A percentile compares a stretch with the other conserved stretches of the same genome.
Conservation (phyloP, 2,113 vertebrate species). For the Phyllostomus hastatus region DNA sequence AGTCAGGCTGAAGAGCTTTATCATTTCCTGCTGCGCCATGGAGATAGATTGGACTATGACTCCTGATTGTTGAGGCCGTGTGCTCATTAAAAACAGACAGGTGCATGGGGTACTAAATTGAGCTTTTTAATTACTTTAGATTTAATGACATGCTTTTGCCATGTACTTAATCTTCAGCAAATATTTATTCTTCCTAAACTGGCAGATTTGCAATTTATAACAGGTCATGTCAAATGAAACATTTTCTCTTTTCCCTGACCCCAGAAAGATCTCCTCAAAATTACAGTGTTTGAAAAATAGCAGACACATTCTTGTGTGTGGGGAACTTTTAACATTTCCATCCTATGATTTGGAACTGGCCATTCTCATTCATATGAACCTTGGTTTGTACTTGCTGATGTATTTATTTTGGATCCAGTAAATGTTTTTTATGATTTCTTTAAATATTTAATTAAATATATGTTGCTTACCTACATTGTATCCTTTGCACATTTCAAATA, state of each 20-base stretch:
- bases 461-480: no score
- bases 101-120: slow-evolving; percentile 42
- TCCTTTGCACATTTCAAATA: no score
- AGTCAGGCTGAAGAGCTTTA: slow-evolving; percentile 20
- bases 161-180: slow-evolving; percentile 51
- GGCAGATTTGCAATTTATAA: not conserved
- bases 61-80: not conserved
- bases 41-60: not conserved
- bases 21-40: slow-evolving; percentile 41
- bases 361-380: not conserved
- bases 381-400: not conserved
- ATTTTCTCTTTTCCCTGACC: slow-evolving; percentile 18
- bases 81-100: slow-evolving; percentile 52
- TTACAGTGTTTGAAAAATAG: slow-evolving; percentile 31
- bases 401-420: not conserved
- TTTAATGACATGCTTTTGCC: slow-evolving; percentile 45
- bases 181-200: slow-evolving; percentile 52
- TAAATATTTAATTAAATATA: no score
- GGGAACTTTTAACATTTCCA: not conserved
- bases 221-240: slow-evolving; percentile 41
- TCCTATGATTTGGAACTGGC: not conserved
- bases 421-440: not conserved
- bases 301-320: not conserved
- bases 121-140: slow-evolving; percentile 57
- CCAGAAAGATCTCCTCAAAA: slow-evolving; percentile 8